Conservation (phyloP, 2,797 vertebrate species). For the Pempheris klunzingeri region DNA sequence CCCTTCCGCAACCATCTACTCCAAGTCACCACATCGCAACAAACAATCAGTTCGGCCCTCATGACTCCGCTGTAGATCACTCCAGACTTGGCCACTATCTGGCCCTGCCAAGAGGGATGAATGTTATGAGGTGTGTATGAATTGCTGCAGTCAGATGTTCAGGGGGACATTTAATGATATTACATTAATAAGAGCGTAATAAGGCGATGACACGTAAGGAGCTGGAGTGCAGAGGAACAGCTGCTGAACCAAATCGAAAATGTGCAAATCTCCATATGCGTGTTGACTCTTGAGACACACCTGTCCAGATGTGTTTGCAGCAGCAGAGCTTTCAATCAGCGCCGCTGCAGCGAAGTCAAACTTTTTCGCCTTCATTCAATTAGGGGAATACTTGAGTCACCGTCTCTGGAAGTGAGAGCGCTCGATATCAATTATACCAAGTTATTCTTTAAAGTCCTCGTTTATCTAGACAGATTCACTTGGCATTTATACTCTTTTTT, state of each 20-base stretch:
- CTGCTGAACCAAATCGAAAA: conserved; percentile 73
- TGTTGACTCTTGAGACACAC: conserved; percentile 54
- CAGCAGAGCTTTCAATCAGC: conserved; percentile 54
- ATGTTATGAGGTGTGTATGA: conserved; percentile 53
- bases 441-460: not conserved
- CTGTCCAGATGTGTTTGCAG: conserved; percentile 64
- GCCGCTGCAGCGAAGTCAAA: conserved; percentile 34
- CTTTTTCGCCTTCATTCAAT: conserved; percentile 39
- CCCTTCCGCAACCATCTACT: conserved; percentile 9
- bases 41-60: conserved; percentile 67
- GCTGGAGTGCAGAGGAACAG: conserved; percentile 65
- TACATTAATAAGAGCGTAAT: conserved; percentile 80
- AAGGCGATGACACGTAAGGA: conserved; percentile 63
- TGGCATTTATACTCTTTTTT: not conserved
- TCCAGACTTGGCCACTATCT: conserved; percentile 25
- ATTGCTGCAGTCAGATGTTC: conserved; percentile 66
- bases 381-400: conserved; percentile 3
- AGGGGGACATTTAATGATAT: conserved; percentile 74
- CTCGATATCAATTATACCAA: conserved; percentile 1
- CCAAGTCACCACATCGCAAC: conserved; percentile 38
- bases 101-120: conserved; percentile 65
- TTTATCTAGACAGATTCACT: conserved; percentile 3
- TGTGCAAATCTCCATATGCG: conserved; percentile 56
- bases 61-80: conserved; percentile 65
- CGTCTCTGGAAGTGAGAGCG: not conserved